Conservation (phyloP, 2,113 vertebrate species). For the Antechinus stuartii region DNA sequence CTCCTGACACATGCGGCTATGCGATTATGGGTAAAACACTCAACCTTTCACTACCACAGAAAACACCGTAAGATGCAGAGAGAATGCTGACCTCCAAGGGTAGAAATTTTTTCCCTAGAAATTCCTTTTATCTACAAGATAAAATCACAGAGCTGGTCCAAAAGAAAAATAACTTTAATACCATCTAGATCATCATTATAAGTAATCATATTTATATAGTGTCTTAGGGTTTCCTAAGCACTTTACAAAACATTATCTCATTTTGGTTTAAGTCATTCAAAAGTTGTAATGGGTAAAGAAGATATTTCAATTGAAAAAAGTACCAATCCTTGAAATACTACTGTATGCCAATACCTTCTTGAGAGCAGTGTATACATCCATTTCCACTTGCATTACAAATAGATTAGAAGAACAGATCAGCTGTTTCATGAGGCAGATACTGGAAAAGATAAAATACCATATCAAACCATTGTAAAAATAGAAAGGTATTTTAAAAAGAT, state of each 20-base stretch:
- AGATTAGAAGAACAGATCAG: constrained; percentile 96
- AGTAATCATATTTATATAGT: background rate
- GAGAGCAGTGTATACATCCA: constrained; percentile 97
- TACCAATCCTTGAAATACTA: background rate
- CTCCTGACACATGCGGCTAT: background rate
- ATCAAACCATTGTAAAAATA: background rate
- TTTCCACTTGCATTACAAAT: constrained; percentile 99
- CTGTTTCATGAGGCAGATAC: constrained; percentile 93
- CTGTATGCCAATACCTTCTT: constrained; percentile 91
- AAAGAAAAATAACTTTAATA: background rate
- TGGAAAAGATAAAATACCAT: constrained; percentile 73
- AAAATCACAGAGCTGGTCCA: background rate
- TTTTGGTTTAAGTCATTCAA: background rate
- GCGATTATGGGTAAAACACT: background rate
- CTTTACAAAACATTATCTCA: background rate
- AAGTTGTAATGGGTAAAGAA: background rate
- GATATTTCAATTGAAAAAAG: background rate
- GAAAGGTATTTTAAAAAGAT: background rate
- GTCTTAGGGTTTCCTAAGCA: background rate
- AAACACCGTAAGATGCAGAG: background rate
- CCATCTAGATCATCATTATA: background rate
- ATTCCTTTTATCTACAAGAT: background rate
- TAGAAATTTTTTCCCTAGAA: background rate
- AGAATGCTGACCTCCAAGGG: background rate
- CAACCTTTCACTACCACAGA: background rate